Base-by-base conservation (phyloP, 2,113 vertebrate genomes). In the Hippocampus comes region DNA sequence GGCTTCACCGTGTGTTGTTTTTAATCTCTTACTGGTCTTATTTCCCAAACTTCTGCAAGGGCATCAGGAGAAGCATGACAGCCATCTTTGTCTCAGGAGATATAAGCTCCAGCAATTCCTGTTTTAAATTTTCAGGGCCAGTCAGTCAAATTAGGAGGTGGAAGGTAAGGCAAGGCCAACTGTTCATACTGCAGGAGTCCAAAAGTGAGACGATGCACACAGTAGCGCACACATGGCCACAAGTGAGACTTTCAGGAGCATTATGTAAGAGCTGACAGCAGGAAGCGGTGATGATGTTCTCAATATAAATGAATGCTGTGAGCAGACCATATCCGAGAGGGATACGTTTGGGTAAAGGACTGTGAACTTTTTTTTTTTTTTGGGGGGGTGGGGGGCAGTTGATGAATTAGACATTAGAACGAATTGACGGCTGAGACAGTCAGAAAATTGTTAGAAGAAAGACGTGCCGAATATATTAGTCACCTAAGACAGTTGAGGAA, bases 251-350 rank as follows among this genome's bases (percentile, higher is more conserved):
- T 65, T 66, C 70, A 77, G 67, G 68, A 79, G 68, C 65, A 72
- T 85, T 71, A 70, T 48, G 64, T 76, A 80, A 88, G 71, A 59
- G 72, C 68, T 68, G 69, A 75, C 84, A 77, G 75, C 27, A 61
- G 73, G 69, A 27, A 57, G 78, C 80, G 68, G 68, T 80, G 85
- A 87, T 73, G 79, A 79, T 79, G 75, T 71, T 73, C 76, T 69
- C 63, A 23, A 64, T 66, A 67, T 65, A 14, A 72, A 81, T 78
- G 75, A 77, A 79, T 78, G 72, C 43, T 21, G 48, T 67, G 67
- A 64, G 43, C n/a, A 30, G 77, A 65, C 27, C 72, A 55, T 72
- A 64, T 46, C 25, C 23, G 38, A 68, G 61, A 82, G 55, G 59
- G 41, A 55, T 1, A 63, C 30, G 17, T 53, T 64, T 64, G 25